phyloP scores from a whole-genome alignment of 2,888 invertebrate genomes.

The Micoletzkya japonica region DNA sequence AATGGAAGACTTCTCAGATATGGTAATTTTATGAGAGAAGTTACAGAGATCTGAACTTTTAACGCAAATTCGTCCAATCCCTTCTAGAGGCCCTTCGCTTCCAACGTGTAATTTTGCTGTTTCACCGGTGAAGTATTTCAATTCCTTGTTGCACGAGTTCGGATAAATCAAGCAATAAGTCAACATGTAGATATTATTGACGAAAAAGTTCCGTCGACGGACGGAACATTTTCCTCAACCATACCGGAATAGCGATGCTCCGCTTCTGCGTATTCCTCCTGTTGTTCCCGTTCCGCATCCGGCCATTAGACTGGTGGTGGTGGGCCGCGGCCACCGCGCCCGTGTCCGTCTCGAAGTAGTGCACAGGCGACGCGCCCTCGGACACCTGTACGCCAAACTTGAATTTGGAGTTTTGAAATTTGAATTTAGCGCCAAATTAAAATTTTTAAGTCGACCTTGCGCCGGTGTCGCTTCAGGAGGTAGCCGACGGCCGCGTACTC shows the following conservation, averaged over 20 bases:
- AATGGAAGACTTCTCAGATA: no score
- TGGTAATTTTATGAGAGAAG: no score
- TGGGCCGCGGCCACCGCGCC: neutral
- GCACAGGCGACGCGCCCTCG: conserved; percentile 38
- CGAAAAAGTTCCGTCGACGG: no score
- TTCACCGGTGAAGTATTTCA: no score
- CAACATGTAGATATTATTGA: no score
- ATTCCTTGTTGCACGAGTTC: no score
- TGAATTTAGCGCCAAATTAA: neutral
- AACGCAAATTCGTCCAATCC: no score
- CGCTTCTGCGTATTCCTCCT: neutral
- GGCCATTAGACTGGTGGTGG: conserved; percentile 8
- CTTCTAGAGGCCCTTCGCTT: no score
- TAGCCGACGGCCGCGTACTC: conserved; percentile 63
- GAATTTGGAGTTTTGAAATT: no score
- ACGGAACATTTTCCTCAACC: neutral
- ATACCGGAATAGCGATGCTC: conserved; percentile 19
- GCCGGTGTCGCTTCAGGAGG: conserved; percentile 53
- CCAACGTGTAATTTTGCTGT: no score
- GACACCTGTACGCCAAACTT: neutral
- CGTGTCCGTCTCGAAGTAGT: conserved; percentile 45
- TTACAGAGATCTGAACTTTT: no score
- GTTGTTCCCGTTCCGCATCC: conserved; percentile 6
- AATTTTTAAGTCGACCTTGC: conserved; percentile 30
- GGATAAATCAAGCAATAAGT: no score